These are phyloP conservation scores for Cremastinae sp. DNA, from an alignment of 2,888 invertebrate genomes.

Conservation along the genomic window DNA sequence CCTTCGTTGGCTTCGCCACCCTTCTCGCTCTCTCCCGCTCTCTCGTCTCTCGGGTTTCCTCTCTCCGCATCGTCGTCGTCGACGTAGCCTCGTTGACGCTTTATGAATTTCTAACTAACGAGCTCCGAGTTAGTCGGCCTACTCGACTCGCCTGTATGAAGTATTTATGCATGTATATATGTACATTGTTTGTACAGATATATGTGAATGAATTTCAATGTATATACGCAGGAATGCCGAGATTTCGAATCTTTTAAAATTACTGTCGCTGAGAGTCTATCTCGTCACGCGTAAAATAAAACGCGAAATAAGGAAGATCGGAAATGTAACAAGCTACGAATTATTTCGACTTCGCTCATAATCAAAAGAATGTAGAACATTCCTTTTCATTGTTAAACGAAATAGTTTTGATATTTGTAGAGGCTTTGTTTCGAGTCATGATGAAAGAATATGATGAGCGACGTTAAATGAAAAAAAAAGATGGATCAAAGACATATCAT, in stretches of 20 bases:
- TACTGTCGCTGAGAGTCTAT: conserved; percentile 14
- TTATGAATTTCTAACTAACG: conserved; percentile 66
- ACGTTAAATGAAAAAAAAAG: no score
- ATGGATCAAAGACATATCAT: no score
- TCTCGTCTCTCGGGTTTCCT: neutral
- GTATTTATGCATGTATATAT: conserved; percentile 18
- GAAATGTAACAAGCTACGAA: neutral
- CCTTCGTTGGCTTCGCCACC: conserved; percentile 36
- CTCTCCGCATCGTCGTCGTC: conserved; percentile 18
- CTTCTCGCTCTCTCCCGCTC: conserved; percentile 8
- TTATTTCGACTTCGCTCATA: no score
- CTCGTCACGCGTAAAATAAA: conserved; percentile 1
- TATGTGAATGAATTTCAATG: neutral
- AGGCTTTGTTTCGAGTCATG: neutral
- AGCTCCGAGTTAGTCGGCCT: conserved; percentile 37
- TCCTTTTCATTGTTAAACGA: conserved; percentile 7
- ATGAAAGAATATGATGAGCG: neutral
- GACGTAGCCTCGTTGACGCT: conserved; percentile 54
- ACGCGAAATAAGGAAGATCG: conserved; percentile 2
- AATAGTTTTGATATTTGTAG: conserved; percentile 9
- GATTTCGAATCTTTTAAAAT: conserved; percentile 45
- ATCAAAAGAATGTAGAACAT: no score
- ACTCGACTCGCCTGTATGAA: conserved; percentile 28
- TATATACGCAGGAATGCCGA: conserved; percentile 21
- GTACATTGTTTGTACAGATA: neutral